Evolutionary conservation across 1,140 invertebrate species (phyloP).

Genomic region (Colletes latitarsis): DNA sequence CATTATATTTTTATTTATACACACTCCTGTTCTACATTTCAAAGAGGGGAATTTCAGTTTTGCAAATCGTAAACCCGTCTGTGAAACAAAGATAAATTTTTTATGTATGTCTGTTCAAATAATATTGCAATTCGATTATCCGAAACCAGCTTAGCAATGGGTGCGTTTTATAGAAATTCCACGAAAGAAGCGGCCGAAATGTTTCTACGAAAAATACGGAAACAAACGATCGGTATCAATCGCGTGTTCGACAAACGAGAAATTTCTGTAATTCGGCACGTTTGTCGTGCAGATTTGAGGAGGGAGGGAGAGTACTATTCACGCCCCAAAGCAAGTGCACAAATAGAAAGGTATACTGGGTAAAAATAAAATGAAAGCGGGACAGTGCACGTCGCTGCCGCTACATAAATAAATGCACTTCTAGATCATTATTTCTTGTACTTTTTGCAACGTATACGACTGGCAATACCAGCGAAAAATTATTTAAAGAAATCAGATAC

Average conservation of each 20-base stretch:
- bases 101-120: no score
- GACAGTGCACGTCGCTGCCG: conserved; percentile 11
- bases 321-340: conserved; percentile 24
- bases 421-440: conserved; percentile 12
- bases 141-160: no score
- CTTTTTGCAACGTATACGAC: not conserved
- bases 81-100: no score
- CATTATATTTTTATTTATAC: no score
- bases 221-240: not conserved
- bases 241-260: not conserved
- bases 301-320: conserved; percentile 13
- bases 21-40: no score
- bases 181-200: no score
- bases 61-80: no score
- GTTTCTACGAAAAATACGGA: no score
- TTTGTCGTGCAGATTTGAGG: conserved; percentile 7
- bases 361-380: conserved; percentile 52
- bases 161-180: no score
- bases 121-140: no score
- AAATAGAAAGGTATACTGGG: conserved; percentile 49
- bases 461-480: not conserved
- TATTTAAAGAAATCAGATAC: no score
- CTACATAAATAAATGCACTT: conserved; percentile 41
- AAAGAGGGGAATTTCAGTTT: no score
- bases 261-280: not conserved